A percentile compares a stretch with the other conserved stretches of the same genome.
phyloP scores from a whole-genome alignment of 1,140 invertebrate genomes.

The Sminthurinus signatus region DNA sequence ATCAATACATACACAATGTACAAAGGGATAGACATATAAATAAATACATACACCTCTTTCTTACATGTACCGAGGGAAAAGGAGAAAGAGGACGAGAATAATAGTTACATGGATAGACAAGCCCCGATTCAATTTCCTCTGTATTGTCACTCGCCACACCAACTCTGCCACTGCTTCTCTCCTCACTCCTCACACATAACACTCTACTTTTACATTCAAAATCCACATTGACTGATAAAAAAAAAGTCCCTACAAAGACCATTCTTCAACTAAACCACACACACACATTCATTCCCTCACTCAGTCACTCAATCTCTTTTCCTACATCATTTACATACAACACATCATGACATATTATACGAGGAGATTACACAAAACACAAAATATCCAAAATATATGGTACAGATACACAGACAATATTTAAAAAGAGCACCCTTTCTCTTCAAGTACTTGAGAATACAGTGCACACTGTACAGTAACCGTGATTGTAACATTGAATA shows the following conservation, averaged over 20 bases:
- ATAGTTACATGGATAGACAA: conserved; percentile 33
- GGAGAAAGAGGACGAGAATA: conserved; percentile 10
- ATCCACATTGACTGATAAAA: conserved; percentile 11
- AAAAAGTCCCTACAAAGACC: conserved; percentile 10
- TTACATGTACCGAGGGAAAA: no score
- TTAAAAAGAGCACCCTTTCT: conserved; percentile 9
- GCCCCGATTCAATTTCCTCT: conserved; percentile 37
- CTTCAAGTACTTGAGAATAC: neutral
- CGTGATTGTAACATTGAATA: no score
- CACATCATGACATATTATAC: no score
- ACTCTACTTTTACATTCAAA: conserved; percentile 12
- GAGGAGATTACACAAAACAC: no score
- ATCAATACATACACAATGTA: no score
- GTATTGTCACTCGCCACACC: conserved; percentile 26
- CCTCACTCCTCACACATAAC: conserved; percentile 10
- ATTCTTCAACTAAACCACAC: conserved; percentile 8
- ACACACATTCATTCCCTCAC: neutral
- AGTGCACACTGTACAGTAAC: no score
- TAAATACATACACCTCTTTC: neutral
- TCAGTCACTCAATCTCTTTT: no score
- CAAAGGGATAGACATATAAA: no score
- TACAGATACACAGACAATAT: no score
- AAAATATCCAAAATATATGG: no score
- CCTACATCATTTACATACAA: no score
- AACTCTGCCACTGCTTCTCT: neutral